These are phyloP conservation scores for Valencia hispanica DNA, from an alignment of 2,797 vertebrate genomes.

Conservation along the genomic window DNA sequence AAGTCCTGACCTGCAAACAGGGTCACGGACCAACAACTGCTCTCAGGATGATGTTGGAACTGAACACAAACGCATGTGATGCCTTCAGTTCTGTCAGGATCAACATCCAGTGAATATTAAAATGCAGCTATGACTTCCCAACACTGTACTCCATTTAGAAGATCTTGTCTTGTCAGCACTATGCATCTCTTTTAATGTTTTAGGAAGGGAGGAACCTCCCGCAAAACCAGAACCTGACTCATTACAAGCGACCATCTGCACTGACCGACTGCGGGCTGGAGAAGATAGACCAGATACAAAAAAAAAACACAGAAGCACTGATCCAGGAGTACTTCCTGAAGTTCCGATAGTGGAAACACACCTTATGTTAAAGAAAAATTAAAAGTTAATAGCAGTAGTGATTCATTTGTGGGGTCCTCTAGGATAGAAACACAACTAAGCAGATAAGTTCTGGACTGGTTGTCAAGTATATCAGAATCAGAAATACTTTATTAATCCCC, in stretches of 20 bases:
- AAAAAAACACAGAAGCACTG: too few species aligned
- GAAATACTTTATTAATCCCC: too few species aligned
- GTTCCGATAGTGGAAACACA: too few species aligned
- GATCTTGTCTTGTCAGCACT: not conserved
- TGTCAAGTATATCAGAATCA: too few species aligned
- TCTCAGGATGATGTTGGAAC: not conserved
- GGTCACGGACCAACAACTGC: slow-evolving; percentile 6
- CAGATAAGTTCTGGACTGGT: not conserved
- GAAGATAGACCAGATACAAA: not conserved
- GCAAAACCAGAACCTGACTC: not conserved
- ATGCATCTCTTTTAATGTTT: not conserved
- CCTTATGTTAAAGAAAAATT: too few species aligned
- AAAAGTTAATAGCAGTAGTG: too few species aligned
- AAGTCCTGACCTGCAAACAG: slow-evolving; percentile 28
- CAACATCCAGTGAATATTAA: not conserved
- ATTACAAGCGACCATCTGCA: too few species aligned
- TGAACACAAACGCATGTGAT: not conserved
- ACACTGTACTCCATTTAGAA: not conserved
- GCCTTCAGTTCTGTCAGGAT: not conserved
- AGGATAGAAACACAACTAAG: not conserved
- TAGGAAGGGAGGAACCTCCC: not conserved
- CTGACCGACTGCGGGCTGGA: not conserved
- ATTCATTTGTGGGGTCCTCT: not conserved
- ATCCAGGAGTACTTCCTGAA: too few species aligned
- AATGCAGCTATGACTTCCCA: not conserved